A percentile compares a stretch with the other conserved stretches of the same genome.
Evolutionary conservation across 30 jellyfish, hydroid and myxozoan species (phyloP).

Genomic region (Hydractinia echinata): DNA sequence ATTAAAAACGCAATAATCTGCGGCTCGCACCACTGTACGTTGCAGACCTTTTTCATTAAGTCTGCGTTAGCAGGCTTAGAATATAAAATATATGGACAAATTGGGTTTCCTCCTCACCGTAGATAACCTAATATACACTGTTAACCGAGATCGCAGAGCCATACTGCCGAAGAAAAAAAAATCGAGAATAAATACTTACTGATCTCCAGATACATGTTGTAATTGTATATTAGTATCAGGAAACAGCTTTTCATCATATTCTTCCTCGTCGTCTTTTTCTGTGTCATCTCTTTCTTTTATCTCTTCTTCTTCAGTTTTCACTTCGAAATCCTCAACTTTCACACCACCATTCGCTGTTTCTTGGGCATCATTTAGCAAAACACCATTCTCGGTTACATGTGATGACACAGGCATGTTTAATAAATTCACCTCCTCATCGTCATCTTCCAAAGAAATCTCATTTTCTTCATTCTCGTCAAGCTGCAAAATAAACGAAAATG

Average conservation of each 20-base stretch:
- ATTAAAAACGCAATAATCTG: too few relatives aligned
- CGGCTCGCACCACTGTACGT: too few relatives aligned
- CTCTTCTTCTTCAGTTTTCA: background rate
- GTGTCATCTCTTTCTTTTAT: background rate
- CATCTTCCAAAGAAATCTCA: slow-evolving; percentile 25
- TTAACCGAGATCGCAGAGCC: too few relatives aligned
- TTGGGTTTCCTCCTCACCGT: too few relatives aligned
- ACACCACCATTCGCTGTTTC: slow-evolving; percentile 4
- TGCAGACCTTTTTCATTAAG: too few relatives aligned
- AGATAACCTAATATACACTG: too few relatives aligned
- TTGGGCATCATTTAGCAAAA: background rate
- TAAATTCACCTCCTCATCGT: slow-evolving; percentile 2
- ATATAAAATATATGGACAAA: too few relatives aligned
- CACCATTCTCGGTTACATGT: background rate
- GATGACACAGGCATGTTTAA: background rate
- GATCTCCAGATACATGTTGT: slow-evolving; percentile 78
- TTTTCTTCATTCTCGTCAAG: slow-evolving; percentile 24
- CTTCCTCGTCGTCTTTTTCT: slow-evolving; percentile 31
- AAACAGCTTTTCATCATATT: slow-evolving; percentile 34
- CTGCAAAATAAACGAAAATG: background rate
- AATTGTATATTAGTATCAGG: slow-evolving; percentile 87
- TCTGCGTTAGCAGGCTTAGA: too few relatives aligned
- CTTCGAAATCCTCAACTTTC: background rate
- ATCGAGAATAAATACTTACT: slow-evolving; percentile 30
- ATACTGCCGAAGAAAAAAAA: background rate